phyloP scores from a whole-genome alignment of 1,140 invertebrate genomes.

The Penaeus japonicus region DNA sequence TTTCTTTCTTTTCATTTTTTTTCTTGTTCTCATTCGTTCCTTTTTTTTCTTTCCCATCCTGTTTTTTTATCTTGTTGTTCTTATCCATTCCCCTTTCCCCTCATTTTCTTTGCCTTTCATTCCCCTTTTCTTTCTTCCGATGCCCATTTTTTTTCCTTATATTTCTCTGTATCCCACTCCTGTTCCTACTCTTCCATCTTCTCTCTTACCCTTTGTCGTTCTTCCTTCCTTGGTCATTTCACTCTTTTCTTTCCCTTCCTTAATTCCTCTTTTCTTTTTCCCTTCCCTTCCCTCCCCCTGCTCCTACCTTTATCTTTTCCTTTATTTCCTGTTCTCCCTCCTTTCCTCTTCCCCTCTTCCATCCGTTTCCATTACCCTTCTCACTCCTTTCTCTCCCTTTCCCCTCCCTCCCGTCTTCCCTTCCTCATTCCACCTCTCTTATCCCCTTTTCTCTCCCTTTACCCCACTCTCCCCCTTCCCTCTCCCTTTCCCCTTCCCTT shows the following conservation, averaged over 20 bases:
- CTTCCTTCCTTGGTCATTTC: too few species aligned
- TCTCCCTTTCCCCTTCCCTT: neutral
- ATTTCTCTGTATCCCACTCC: neutral
- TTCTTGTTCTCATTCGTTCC: too few species aligned
- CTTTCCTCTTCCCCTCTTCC: neutral
- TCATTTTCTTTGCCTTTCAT: too few species aligned
- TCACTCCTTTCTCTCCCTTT: neutral
- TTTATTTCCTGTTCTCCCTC: neutral
- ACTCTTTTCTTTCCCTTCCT: neutral
- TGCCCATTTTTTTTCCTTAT: neutral
- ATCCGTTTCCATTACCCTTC: too few species aligned
- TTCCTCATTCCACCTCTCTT: neutral
- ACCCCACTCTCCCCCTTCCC: neutral
- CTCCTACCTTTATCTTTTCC: neutral
- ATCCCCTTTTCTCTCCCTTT: neutral
- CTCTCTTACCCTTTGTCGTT: too few species aligned
- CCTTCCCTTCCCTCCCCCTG: neutral
- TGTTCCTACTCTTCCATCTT: neutral
- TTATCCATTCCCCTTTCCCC: neutral
- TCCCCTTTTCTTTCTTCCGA: neutral
- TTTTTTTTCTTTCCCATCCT: too few species aligned
- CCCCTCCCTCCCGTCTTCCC: neutral
- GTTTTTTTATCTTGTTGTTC: too few species aligned
- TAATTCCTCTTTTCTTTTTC: too few species aligned
- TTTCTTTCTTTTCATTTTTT: too few species aligned